A percentile compares a stretch with the other conserved stretches of the same genome.
Evolutionary conservation across 37 sponge, comb jelly and placozoan species (phyloP).

Genomic region (Hexactinellida sp.): DNA sequence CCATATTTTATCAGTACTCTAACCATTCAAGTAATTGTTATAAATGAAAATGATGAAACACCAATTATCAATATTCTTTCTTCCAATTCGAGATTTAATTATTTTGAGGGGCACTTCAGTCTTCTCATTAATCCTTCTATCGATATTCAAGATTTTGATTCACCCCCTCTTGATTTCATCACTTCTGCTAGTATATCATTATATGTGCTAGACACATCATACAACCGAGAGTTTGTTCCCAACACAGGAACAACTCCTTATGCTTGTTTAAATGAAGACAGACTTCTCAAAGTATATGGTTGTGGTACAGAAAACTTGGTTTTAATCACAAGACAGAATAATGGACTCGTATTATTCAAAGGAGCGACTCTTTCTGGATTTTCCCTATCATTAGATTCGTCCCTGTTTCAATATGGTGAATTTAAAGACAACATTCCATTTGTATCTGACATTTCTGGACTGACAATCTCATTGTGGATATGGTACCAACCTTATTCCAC

Average conservation of each 20-base stretch:
- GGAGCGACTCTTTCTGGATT: background rate
- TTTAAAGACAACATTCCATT: background rate
- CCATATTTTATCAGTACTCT: conserved; percentile 23
- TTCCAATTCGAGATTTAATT: background rate
- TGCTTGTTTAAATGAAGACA: background rate
- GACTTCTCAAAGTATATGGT: background rate
- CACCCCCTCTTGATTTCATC: conserved; percentile 21
- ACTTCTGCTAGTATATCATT: conserved; percentile 23
- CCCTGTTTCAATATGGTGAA: conserved; percentile 19
- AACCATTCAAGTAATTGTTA: conserved; percentile 22
- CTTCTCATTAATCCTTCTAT: conserved; percentile 24
- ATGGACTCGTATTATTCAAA: background rate
- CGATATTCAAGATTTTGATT: conserved; percentile 41
- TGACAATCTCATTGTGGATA: conserved; percentile 41
- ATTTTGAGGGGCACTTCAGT: conserved; percentile 16
- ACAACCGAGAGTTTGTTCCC: background rate
- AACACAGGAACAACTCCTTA: background rate
- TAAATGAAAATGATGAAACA: conserved; percentile 52
- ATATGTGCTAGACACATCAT: background rate
- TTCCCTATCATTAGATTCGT: background rate
- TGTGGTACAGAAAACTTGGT: background rate
- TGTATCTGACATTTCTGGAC: background rate
- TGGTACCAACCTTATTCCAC: conserved; percentile 22
- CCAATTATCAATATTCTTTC: conserved; percentile 30
- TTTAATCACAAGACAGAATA: background rate